phyloP scores from a whole-genome alignment of 2,888 invertebrate genomes.

The Halocaridina rubra region DNA sequence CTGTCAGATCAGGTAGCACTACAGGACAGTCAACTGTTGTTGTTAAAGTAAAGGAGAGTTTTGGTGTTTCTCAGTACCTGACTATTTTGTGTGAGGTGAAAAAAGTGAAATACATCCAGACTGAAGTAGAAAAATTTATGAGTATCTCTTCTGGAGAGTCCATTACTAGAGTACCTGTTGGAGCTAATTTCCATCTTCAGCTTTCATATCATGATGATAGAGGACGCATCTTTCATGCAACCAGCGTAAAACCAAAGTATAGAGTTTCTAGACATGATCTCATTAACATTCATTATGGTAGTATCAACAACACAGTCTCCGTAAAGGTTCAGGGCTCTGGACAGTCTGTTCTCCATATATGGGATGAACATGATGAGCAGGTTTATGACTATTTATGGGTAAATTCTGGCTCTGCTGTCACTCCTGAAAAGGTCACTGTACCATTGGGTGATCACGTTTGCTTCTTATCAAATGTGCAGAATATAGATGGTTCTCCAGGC shows the following conservation, averaged over 20 bases:
- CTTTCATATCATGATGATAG: constrained; percentile 56
- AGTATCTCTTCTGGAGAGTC: not conserved
- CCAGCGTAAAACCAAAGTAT: constrained; percentile 18
- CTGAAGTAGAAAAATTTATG: constrained; percentile 25
- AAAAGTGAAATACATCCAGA: constrained; percentile 41
- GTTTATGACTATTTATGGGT: constrained; percentile 25
- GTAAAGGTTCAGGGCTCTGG: constrained; percentile 36
- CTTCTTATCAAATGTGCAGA: constrained; percentile 12
- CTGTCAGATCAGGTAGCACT: constrained; percentile 32
- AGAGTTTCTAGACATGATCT: constrained; percentile 51
- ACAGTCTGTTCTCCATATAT: constrained; percentile 45
- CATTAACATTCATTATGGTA: no score
- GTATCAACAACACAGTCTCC: constrained; percentile 24
- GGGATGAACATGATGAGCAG: constrained; percentile 12
- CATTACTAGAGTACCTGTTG: constrained; percentile 29
- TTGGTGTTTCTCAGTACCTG: constrained; percentile 48
- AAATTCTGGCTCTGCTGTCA: constrained; percentile 24
- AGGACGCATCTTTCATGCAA: constrained; percentile 56
- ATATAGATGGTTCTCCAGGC: constrained; percentile 3
- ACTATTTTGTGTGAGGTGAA: constrained; percentile 56
- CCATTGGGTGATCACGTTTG: constrained; percentile 36
- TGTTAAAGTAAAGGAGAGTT: constrained; percentile 44
- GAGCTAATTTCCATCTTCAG: constrained; percentile 20
- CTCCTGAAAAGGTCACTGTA: constrained; percentile 36
- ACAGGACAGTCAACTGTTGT: constrained; percentile 53